These are phyloP conservation scores for Pogonocherus hispidulus DNA, from an alignment of 2,888 invertebrate species.

Conservation along the genomic window DNA sequence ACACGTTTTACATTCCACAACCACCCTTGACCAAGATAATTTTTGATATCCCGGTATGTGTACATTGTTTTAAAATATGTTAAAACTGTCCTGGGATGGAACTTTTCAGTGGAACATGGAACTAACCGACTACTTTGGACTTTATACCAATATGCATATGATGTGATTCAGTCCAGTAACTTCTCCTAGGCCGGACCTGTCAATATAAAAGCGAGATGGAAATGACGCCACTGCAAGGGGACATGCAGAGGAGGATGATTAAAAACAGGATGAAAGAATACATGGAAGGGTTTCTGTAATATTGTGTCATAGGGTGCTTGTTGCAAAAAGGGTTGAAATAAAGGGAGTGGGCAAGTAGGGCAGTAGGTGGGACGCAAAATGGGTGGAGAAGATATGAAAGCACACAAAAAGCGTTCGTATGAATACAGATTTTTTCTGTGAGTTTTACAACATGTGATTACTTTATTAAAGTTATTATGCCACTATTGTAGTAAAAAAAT, in stretches of 20 bases:
- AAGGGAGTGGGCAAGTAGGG: constrained; percentile 28
- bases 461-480: constrained; percentile 1
- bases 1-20: no score
- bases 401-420: neutral
- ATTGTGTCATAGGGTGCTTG: constrained; percentile 54
- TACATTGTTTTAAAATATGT: no score
- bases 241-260: constrained; percentile 44
- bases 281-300: constrained; percentile 46
- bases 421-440: neutral
- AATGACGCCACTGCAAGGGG: constrained; percentile 5
- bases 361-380: constrained; percentile 25
- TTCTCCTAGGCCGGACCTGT: constrained; percentile 17
- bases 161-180: constrained; percentile 1
- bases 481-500: neutral
- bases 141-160: no score
- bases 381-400: constrained; percentile 15
- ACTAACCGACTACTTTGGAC: no score
- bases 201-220: neutral
- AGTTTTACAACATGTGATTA: constrained; percentile 4
- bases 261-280: constrained; percentile 55
- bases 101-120: no score
- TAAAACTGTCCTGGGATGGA: no score
- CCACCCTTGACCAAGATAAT: no score
- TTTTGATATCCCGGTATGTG: no score
- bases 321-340: constrained; percentile 45